These are phyloP conservation scores for Crotalus viridis DNA, from an alignment of 2,113 vertebrate species.

Conservation along the genomic window DNA sequence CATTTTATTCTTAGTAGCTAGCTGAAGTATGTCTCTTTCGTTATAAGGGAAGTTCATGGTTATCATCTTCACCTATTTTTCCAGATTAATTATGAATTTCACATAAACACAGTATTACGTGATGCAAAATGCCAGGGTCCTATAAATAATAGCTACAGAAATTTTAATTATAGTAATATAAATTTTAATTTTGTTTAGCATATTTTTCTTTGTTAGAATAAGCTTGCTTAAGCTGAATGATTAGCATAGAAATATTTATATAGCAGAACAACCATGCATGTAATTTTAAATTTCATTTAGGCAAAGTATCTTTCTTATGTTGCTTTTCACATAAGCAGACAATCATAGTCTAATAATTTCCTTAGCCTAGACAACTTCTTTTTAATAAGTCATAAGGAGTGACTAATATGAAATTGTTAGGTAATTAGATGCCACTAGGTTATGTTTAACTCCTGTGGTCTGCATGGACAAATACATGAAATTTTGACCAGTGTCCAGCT, in stretches of 20 bases:
- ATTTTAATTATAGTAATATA: conserved; percentile 15
- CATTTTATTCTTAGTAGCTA: not conserved
- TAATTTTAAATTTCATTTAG: not conserved
- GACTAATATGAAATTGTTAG: not conserved
- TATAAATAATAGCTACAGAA: conserved; percentile 10
- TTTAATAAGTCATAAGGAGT: not conserved
- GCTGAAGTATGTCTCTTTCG: not conserved
- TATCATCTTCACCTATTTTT: conserved; percentile 8
- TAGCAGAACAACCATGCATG: not conserved
- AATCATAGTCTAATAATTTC: not conserved
- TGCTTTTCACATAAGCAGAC: not conserved
- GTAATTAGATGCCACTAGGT: too few relatives aligned
- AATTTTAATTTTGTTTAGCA: conserved; percentile 14
- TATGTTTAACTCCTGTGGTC: too few relatives aligned
- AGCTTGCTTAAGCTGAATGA: conserved; percentile 5
- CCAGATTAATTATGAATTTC: conserved; percentile 14
- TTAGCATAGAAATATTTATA: not conserved
- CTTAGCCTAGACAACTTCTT: not conserved
- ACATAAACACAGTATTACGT: conserved; percentile 12
- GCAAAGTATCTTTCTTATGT: not conserved
- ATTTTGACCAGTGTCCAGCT: too few relatives aligned
- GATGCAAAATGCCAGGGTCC: not conserved
- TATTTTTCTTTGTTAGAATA: not conserved
- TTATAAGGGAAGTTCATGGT: conserved; percentile 36
- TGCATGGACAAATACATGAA: too few relatives aligned